Evolutionary conservation across 2,888 invertebrate genomes (phyloP).

Genomic region (Drosophila mercatorum): DNA sequence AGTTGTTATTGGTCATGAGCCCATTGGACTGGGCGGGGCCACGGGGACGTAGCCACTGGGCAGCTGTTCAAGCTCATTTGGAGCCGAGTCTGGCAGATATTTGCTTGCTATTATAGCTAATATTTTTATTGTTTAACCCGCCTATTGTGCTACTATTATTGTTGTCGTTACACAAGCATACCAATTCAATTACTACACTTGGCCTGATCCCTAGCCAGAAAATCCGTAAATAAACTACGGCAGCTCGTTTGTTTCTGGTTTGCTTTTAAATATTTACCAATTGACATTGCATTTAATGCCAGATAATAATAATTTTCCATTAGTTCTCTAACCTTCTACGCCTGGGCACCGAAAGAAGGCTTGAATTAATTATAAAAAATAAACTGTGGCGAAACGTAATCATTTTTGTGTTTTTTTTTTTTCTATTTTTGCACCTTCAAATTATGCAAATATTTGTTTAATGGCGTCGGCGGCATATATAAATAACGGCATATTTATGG

Average conservation of each 20-base stretch:
- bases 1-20: constrained; percentile 21
- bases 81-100: constrained; percentile 34
- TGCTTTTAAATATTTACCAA: constrained; percentile 48
- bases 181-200: constrained; percentile 59
- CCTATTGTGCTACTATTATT: constrained; percentile 12
- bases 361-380: constrained; percentile 40
- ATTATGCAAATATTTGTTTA: constrained; percentile 46
- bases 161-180: constrained; percentile 24
- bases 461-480: constrained; percentile 40
- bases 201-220: constrained; percentile 46
- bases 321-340: constrained; percentile 31
- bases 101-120: constrained; percentile 35
- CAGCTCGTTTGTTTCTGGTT: constrained; percentile 43
- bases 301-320: constrained; percentile 42
- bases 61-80: constrained; percentile 75
- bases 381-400: not conserved
- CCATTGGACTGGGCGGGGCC: not conserved
- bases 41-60: constrained; percentile 10
- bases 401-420: constrained; percentile 15
- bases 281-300: constrained; percentile 57
- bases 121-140: constrained; percentile 38
- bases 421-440: constrained; percentile 36
- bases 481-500: constrained; percentile 22
- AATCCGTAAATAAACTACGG: constrained; percentile 50
- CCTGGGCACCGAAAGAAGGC: constrained; percentile 35